Base-by-base conservation (phyloP, 2,797 vertebrate species). In the Pangasius macronema region DNA sequence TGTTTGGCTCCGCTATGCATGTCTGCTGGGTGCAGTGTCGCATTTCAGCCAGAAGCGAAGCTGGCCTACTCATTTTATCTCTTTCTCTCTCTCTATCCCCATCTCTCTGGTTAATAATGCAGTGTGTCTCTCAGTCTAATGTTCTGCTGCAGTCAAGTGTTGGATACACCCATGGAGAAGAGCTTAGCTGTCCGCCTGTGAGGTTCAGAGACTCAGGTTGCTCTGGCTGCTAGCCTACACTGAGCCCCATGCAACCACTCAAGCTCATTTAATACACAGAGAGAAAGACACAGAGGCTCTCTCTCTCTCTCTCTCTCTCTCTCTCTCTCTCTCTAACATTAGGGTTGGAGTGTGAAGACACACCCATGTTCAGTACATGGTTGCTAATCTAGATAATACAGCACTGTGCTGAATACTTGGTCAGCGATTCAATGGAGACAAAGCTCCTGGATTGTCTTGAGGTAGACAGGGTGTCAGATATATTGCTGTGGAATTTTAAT, bases 21-120 rank as follows among this genome's bases (percentile, higher is more conserved):
- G 91, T 90, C 87, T 90, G 85, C 89, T 89, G 89, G 86, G 86
- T 82, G 88, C 68, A 89, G 90, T 91, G 90, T 91, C 88, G 30
- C 89, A 88, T 91, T 89, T 87, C 89, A 89, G 88, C 77, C 87
- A 88, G 86, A 89, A 88, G 85, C 57, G 61, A 82, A 87, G 59
- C 88, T 87, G 86, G 77, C 70, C 65, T 89, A 77, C 72, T 84
- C 86, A 88, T 63, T 87, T 82, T 90, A 70, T 82, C 88, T 73
- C 81, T 88, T 87, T 83, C 49, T 86, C 63, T 79, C 77, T 80
- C 33, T 83, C 73, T 55, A 51, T 89, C 57, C 75, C 49, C 82
- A 76, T 85, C 79, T 84, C 86, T 39, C 53, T 88, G 84, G 77
- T 96, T 95, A 96, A 96, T 96, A 96, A 96, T 96, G 95, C 91